Evolutionary conservation across 2,797 vertebrate genomes (phyloP).

Genomic region (Synaphobranchus kaupii): DNA sequence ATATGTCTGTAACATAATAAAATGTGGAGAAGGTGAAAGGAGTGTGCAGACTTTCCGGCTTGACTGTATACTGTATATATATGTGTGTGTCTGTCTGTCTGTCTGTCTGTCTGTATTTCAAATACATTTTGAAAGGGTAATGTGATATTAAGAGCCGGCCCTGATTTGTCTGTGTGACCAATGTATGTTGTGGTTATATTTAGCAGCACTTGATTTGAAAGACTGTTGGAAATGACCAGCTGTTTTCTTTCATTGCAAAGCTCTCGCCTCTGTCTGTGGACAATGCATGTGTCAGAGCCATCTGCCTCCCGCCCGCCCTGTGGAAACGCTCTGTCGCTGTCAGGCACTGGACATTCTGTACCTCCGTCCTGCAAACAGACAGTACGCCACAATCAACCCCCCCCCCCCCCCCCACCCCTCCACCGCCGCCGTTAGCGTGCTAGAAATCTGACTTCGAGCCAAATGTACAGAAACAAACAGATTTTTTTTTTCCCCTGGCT

Average conservation of each 20-base stretch:
- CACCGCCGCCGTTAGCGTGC: neutral
- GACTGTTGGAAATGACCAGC: constrained; percentile 49
- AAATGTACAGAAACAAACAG: neutral
- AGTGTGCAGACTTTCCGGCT: too few species aligned
- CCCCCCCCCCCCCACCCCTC: neutral
- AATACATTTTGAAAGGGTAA: neutral
- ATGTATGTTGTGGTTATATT: neutral
- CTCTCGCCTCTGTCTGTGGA: neutral
- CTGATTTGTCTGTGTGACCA: neutral
- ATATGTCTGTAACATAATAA: too few species aligned
- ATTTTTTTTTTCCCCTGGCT: neutral
- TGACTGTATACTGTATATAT: too few species aligned
- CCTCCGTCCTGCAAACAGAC: neutral
- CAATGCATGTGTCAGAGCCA: constrained; percentile 12
- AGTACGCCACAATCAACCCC: too few species aligned
- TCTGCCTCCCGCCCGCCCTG: neutral
- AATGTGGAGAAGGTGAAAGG: too few species aligned
- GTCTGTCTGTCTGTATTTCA: neutral
- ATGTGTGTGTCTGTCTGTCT: neutral
- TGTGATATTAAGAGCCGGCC: neutral
- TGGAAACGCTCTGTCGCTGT: neutral
- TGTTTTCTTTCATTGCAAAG: constrained; percentile 55
- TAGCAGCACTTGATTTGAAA: constrained; percentile 14
- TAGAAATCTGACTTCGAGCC: neutral
- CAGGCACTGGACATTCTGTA: constrained; percentile 3